A percentile compares a stretch with the other conserved stretches of the same genome.
phyloP scores from a whole-genome alignment of 2,888 invertebrate genomes.

The Hetaerina titia region DNA sequence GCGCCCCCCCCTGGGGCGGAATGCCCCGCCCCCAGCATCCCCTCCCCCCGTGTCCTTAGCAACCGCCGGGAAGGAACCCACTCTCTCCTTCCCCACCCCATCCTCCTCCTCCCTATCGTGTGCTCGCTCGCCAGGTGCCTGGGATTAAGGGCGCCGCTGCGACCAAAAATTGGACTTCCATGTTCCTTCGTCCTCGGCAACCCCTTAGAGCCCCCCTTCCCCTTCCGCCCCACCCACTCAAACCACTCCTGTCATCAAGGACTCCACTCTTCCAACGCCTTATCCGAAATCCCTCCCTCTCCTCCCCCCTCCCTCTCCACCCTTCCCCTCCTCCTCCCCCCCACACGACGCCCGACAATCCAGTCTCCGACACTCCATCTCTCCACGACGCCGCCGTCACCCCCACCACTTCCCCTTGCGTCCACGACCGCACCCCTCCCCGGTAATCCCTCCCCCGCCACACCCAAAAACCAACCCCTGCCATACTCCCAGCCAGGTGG shows the following conservation, averaged over 20 bases:
- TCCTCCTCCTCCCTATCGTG: background rate
- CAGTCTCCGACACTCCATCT: background rate
- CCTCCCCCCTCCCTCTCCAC: background rate
- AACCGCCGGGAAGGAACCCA: background rate
- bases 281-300: background rate
- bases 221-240: background rate
- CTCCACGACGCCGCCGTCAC: background rate
- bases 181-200: constrained; percentile 33
- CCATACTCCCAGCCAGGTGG: background rate
- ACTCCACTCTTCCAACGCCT: background rate
- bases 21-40: background rate
- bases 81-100: background rate
- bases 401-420: background rate
- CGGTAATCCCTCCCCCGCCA: background rate
- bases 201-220: background rate
- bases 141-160: constrained; percentile 19
- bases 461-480: background rate
- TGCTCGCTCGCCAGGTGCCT: constrained; percentile 36
- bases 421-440: background rate
- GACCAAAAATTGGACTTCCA: constrained; percentile 64
- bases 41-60: background rate
- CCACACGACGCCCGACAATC: background rate
- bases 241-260: constrained; percentile 30
- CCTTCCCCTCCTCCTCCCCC: background rate
- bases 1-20: too few species aligned